Base-by-base conservation (phyloP, 1,140 invertebrate species). In the Drosophila tropicalis region DNA sequence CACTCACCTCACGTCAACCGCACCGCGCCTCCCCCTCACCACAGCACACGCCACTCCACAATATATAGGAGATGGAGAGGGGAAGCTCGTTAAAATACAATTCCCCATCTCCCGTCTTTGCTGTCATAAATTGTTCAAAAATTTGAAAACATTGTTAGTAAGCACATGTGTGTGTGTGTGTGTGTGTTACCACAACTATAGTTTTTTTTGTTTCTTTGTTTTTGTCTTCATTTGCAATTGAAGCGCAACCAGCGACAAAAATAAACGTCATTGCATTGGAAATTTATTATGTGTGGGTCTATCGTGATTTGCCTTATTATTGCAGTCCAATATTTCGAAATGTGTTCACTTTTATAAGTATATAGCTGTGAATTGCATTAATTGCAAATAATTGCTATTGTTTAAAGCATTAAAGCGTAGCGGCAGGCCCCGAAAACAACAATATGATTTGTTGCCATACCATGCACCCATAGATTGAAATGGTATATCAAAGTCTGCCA, bases 91-190 rank as follows among this genome's bases (percentile, higher is more conserved):
- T 70, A 39, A 76, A 68, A 62, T 32, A 65, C 72, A 76, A 76
- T 76, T 69, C 66, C 72, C 72, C 73, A 69, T 69, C 68, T 69
- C 58, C 55, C 32, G 40, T 56, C n/a, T 44, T 34, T 19, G 41
- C 65, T 69, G 73, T 76, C 73, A 76, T 76, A 76, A 76, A 61
- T 36, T 41, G 15, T 58, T 25, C 57, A 62, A 68, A 39, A 74
- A 74, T 73, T 56, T 72, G 55, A 74, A 74, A 71, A 74, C 66
- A 74, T 75, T 74, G 29, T 56, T 67, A 58, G 36, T 7, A 17
- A 74, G n/a, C 25, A 55, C 32, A 7, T 39, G 36, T 7, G 1
- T 25, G 15, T n/a, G 5, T 15, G n/a, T 36, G 36, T 39, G 56
- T 51, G n/a, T n/a, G n/a, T n/a, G n/a, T n/a, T n/a, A n/a, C n/a